Evolutionary conservation across 2,797 vertebrate species (phyloP), one percentile per base, ranked within the genome.

Genomic region (Mus minutoides): DNA sequence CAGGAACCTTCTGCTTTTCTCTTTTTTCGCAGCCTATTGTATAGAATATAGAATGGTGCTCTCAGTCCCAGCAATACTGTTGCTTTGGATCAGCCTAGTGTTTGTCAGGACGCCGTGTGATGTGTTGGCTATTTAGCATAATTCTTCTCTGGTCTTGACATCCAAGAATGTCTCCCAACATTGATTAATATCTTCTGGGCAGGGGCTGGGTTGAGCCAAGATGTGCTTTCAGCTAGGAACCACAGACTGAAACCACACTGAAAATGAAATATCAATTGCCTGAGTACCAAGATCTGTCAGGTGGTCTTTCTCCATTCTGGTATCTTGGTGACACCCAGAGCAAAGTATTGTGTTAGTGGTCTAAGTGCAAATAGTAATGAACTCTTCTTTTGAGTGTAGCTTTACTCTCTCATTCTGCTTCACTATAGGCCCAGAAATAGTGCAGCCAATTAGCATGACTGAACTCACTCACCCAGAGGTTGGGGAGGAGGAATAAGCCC

Each of bases 321-420:
- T 31, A 78, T 49, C 84, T 79, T 37, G 16, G 13, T 76, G 24
- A 54, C 40, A 75, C 43, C 49, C 64, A 84, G 24, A 69, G 49
- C 16, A 60, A 88, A 76, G 16, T 31, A 46, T n/a, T 88, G 21
- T 92, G 37, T 26, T 9, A 84, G 34, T 67, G 31, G 1, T 82
- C 92, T 76, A 87, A 94, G 43, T 71, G 17, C 34, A 84, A 90
- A 69, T 73, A 67, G 64, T 43, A 91, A 22, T 77, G 77, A 94
- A 75, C 54, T 85, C 79, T 40, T 24, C 34, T 56, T n/a, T 49
- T n/a, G 71, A 43, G 11, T 43, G 21, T 46, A 52, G 17, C 7
- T 37, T 85, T 52, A 7, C 12, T 86, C 31, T 86, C 54, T 2
- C 22, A 40, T 26, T 29, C 67, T 29, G 85, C 43, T 24, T 88